Conservation (phyloP, 92 coral and sea anemone genomes). For the Parazoanthus atlanticus region DNA sequence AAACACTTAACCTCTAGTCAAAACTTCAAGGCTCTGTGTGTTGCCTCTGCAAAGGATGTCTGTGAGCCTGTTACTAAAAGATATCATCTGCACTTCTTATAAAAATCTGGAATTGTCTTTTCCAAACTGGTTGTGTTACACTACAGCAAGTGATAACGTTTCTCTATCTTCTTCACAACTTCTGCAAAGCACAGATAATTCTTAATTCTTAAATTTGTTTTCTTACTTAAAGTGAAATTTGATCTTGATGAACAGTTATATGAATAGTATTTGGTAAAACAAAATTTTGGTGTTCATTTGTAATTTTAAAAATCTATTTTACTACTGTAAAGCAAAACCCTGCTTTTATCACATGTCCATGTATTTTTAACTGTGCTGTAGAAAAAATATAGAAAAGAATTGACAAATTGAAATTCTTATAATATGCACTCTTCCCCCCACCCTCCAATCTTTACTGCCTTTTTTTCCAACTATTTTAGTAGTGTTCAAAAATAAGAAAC, state of each 20-base stretch:
- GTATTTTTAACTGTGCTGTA: too few relatives aligned
- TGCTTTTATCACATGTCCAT: too few relatives aligned
- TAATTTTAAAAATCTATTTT: too few relatives aligned
- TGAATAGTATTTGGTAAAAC: background rate
- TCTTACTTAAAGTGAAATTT: background rate
- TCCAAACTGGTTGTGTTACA: background rate
- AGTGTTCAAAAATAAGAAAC: too few relatives aligned
- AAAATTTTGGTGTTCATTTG: background rate
- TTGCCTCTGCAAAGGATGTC: background rate
- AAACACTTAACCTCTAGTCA: too few relatives aligned
- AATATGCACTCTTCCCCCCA: too few relatives aligned
- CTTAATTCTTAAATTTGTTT: too few relatives aligned
- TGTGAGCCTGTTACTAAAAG: background rate
- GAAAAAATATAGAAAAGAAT: too few relatives aligned
- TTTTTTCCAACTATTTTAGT: too few relatives aligned
- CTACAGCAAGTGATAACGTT: background rate
- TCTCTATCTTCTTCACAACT: background rate
- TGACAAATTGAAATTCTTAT: background rate
- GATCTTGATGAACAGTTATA: background rate
- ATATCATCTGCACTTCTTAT: background rate
- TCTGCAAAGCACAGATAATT: conserved; percentile 3
- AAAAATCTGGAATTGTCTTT: background rate
- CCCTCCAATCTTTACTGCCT: too few relatives aligned
- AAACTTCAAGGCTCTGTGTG: too few relatives aligned
- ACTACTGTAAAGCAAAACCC: too few relatives aligned